These are phyloP conservation scores for Julus scanicus DNA, from an alignment of 2,888 invertebrate genomes.

Conservation along the genomic window DNA sequence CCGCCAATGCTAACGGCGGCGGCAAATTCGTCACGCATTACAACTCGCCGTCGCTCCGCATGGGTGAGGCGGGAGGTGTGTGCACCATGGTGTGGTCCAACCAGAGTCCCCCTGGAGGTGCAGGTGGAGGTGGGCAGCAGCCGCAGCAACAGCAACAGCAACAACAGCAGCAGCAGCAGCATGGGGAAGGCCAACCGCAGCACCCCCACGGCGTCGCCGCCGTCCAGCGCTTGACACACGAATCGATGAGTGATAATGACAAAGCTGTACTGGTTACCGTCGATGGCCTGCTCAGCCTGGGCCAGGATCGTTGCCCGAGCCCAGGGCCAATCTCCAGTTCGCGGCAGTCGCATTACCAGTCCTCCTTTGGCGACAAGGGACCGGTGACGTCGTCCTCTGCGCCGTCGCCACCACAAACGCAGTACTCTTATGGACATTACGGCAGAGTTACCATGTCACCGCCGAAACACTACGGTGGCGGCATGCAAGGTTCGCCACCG, in stretches of 20 bases:
- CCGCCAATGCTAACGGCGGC: constrained; percentile 54
- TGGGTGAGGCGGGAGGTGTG: constrained; percentile 91
- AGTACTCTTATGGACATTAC: constrained; percentile 61
- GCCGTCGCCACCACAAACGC: constrained; percentile 64
- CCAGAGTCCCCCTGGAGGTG: constrained; percentile 66
- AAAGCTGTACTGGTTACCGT: constrained; percentile 61
- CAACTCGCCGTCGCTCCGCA: constrained; percentile 83
- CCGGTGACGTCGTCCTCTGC: constrained; percentile 58
- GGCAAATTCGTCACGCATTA: constrained; percentile 57
- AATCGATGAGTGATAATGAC: constrained; percentile 66
- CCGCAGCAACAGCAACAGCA: not conserved
- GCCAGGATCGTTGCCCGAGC: constrained; percentile 62
- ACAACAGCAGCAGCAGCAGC: constrained; percentile 53
- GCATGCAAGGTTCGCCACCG: constrained; percentile 58
- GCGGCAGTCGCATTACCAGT: not conserved
- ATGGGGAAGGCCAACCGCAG: not conserved
- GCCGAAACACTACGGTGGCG: constrained; percentile 51
- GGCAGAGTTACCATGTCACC: constrained; percentile 31
- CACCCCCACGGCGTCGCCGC: not conserved
- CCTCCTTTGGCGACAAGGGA: constrained; percentile 49
- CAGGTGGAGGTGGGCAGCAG: constrained; percentile 69
- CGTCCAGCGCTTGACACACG: constrained; percentile 64
- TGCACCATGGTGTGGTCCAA: constrained; percentile 78
- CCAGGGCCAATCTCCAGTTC: constrained; percentile 57
- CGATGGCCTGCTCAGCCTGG: constrained; percentile 65